Base-by-base conservation (phyloP, 2,888 invertebrate genomes). In the Mythimna lalbum region DNA sequence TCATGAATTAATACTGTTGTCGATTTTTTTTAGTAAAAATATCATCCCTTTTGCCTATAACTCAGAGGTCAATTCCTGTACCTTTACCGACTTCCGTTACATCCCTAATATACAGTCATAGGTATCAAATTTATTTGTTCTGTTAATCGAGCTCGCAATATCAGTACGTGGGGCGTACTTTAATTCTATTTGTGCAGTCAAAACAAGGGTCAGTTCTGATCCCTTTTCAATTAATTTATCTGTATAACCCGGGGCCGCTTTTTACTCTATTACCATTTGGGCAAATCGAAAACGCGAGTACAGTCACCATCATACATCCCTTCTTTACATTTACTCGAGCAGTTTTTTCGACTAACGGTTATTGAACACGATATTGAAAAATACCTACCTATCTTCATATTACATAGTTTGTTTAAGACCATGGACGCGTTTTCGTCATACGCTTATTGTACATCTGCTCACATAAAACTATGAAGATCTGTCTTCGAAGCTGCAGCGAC, bases 161-260 rank as follows among this genome's bases (percentile, higher is more conserved):
- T 91, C 88, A 83, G 86, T 87, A 88, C 86, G 86, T 87, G 90
- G 90, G 88, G 92, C 86, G 91, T 89, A 89, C 90, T 93, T 93
- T 93, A 94, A 94, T 93, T 93, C 92, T 94, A 92, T 94, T 94
- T 94, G 93, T 88, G 85, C 92, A 91, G 90, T 90, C 92, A 91
- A 94, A 94, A 93, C 93, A 93, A 92, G 93, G 94, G 93, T 89
- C 83, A 81, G 86, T 69, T 68, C 79, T 86, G 88, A 89, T 91
- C 93, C 93, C 92, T 90, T 91, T 93, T 91, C 93, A 91, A 93
- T 93, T 94, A 93, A 93, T 93, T 91, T 90, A 91, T 88, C 87
- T 84, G 88, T 75, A 83, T 83, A 81, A 82, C 90, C 88, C 80
- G 80, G 80, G 88, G 89, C 81, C 75, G 80, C 84, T 90, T 92